Conservation (phyloP, 2,888 invertebrate species). For the Xestia sexstrigata region DNA sequence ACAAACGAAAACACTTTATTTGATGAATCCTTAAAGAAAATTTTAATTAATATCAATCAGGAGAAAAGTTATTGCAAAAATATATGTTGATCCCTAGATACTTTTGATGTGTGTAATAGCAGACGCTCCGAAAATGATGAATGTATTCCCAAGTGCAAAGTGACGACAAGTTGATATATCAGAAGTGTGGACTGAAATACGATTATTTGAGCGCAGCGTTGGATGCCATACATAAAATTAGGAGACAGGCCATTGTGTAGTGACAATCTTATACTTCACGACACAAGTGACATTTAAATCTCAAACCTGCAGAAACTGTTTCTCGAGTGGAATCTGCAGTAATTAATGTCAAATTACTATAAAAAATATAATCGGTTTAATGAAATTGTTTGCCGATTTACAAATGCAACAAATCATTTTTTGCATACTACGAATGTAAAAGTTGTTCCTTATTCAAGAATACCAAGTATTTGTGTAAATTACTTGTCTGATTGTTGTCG, state of each 20-base stretch:
- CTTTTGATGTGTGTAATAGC: too few species aligned
- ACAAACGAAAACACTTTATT: too few species aligned
- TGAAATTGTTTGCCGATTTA: slow-evolving; percentile 6
- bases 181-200: not conserved
- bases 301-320: slow-evolving; percentile 20
- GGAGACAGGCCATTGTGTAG: not conserved
- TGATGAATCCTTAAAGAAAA: too few species aligned
- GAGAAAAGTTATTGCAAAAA: too few species aligned
- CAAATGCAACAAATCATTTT: slow-evolving; percentile 9
- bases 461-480: slow-evolving; percentile 29
- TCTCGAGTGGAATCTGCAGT: not conserved
- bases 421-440: slow-evolving; percentile 12
- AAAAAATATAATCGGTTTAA: slow-evolving; percentile 6
- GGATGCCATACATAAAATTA: not conserved
- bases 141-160: not conserved
- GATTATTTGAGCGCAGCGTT: not conserved
- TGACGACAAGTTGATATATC: not conserved
- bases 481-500: slow-evolving; percentile 45
- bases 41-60: too few species aligned
- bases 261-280: not conserved
- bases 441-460: slow-evolving; percentile 37
- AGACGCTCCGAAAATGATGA: not conserved
- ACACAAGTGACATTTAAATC: not conserved
- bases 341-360: not conserved
- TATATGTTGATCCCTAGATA: too few species aligned